Base-by-base conservation (phyloP, 2,113 vertebrate genomes). In the Anser brachyrhynchus region DNA sequence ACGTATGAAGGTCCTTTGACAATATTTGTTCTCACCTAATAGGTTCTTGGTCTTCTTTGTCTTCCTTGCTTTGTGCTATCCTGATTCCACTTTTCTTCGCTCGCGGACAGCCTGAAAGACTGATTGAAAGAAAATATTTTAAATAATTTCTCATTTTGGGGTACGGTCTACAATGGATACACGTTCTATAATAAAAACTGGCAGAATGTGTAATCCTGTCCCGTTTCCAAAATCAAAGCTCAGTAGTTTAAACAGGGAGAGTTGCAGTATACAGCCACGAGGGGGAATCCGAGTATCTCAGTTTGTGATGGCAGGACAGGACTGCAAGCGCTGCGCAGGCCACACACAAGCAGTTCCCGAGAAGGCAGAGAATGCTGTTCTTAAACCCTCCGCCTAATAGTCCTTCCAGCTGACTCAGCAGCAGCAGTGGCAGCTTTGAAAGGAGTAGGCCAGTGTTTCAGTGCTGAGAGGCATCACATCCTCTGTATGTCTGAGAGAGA, bases 61-160 rank as follows among this genome's bases (percentile, higher is more conserved):
- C 99, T 96, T 99, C 99, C 97, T 99, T 99, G 97, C 99, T 99
- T 98, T 99, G 99, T 83, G 99, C 99, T 98, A 99, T 99, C 98
- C 99, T 99, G 97, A 99, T 99, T 82, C 99, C 99, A 69, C 99
- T 99, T 97, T 99, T 99, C 97, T 99, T 99, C 87, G 99, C 99
- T 95, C 99, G 98, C 0, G 99, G 99, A 98, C 99, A 99, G 94
- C 99, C 99, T 98, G 99, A 99, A 98, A 99, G 99, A 98, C 99
- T 99, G 89, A 95, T 96, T 92, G 94, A 96, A 94, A 96, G 18
- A 90, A n/a, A 69, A 39, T 46, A 77, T 39, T 93, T 98, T 76
- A 98, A 91, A 93, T 19, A 81, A 4, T 69, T 84, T 71, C 55
- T 95, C 44, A 49, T 89, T 89, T 54, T 31, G 49, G 51, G 28